Evolutionary conservation across 2,888 invertebrate genomes (phyloP).

Genomic region (Asteroscopus sphinx): DNA sequence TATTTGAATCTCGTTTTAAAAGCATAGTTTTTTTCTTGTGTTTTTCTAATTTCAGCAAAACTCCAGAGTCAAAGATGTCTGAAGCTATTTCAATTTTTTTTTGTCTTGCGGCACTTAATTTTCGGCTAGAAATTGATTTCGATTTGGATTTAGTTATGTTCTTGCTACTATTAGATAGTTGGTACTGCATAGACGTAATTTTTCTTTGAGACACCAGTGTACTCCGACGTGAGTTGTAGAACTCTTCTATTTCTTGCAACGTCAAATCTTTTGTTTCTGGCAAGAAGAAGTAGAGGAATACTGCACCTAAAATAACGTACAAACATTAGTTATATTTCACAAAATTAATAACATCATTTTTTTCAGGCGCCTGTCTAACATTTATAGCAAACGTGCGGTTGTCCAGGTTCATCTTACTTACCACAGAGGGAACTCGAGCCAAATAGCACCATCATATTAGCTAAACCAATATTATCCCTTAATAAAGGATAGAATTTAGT

Average conservation of each 20-base stretch:
- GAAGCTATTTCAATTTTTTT: neutral
- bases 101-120: neutral
- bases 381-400: neutral
- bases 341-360: too few species aligned
- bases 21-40: neutral
- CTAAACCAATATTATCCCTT: conserved; percentile 58
- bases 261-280: conserved; percentile 91
- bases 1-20: neutral
- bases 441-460: conserved; percentile 59
- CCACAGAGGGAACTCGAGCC: conserved; percentile 67
- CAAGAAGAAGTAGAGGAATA: conserved; percentile 88
- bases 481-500: conserved; percentile 64
- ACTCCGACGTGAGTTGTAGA: conserved; percentile 87
- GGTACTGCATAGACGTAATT: conserved; percentile 57
- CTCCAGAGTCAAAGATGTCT: neutral
- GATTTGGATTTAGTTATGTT: neutral
- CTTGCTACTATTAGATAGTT: neutral
- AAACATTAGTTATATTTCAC: too few species aligned
- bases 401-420: conserved; percentile 43
- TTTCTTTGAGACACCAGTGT: conserved; percentile 76
- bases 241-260: conserved; percentile 92
- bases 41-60: neutral
- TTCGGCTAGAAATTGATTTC: neutral
- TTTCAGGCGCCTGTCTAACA: neutral
- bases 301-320: conserved; percentile 75